Evolutionary conservation across 1,140 invertebrate species (phyloP).

Genomic region (Nephotettix cincticeps): DNA sequence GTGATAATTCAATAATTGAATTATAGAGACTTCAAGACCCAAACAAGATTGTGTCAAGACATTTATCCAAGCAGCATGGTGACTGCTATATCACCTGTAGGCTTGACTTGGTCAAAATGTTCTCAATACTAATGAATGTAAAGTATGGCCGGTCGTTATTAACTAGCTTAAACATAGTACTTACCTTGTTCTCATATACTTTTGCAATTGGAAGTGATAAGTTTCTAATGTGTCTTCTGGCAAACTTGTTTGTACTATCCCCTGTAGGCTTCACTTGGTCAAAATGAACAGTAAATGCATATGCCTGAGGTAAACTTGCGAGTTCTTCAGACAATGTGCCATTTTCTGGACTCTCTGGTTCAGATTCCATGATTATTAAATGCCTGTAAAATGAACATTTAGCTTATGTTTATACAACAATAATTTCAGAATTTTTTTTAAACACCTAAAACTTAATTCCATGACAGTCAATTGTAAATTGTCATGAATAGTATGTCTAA

Average conservation of each 20-base stretch:
- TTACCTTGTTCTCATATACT: conserved; percentile 38
- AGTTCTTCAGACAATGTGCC: not conserved
- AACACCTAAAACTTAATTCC: no score
- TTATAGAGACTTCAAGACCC: conserved; percentile 21
- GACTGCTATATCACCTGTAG: no score
- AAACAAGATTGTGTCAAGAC: no score
- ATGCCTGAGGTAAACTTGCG: conserved; percentile 30
- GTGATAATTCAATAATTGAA: conserved; percentile 25
- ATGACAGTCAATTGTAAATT: no score
- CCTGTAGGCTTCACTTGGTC: conserved; percentile 20
- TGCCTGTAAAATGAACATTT: no score
- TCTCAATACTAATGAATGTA: no score
- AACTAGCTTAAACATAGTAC: not conserved
- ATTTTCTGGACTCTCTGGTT: not conserved
- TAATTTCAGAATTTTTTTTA: no score
- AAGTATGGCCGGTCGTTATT: no score
- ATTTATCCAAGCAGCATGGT: no score
- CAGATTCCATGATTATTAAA: not conserved
- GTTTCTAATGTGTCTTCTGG: conserved; percentile 37
- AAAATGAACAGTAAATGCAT: conserved; percentile 38
- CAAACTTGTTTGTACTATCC: conserved; percentile 31
- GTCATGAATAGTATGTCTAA: no score
- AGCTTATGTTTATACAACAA: no score
- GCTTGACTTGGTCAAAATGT: no score
- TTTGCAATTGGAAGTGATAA: conserved; percentile 37